These are phyloP conservation scores for Bombus consobrinus DNA, from an alignment of 1,140 invertebrate genomes.

Conservation along the genomic window DNA sequence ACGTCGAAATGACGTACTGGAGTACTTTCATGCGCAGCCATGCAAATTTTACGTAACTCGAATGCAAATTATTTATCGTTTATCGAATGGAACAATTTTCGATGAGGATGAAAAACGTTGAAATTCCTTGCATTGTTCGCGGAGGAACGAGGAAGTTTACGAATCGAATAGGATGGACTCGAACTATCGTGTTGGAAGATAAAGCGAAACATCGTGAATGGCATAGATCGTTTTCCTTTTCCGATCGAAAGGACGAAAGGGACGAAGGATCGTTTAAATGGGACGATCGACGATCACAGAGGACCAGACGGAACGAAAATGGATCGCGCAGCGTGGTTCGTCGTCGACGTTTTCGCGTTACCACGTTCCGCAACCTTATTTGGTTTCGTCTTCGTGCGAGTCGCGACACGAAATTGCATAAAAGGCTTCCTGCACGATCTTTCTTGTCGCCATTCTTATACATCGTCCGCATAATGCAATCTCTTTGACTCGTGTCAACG, in stretches of 20 bases:
- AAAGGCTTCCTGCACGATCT: conserved; percentile 36
- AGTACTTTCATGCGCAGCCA: background rate
- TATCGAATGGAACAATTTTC: background rate
- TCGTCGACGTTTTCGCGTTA: conserved; percentile 20
- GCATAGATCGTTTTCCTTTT: background rate
- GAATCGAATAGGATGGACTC: background rate
- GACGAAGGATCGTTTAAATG: background rate
- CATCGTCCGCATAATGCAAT: background rate
- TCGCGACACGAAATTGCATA: conserved; percentile 42
- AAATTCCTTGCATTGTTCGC: background rate
- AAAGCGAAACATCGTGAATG: background rate
- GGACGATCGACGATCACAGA: background rate
- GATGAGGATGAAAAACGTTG: background rate
- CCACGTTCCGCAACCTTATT: conserved; percentile 30
- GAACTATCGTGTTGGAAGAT: no score
- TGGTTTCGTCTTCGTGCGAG: conserved; percentile 47
- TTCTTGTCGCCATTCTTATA: conserved; percentile 1
- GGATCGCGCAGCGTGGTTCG: conserved; percentile 23
- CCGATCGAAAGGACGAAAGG: background rate
- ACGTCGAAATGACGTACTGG: background rate
- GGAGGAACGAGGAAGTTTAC: background rate
- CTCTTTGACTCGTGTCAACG: conserved; percentile 2
- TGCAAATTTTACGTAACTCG: conserved; percentile 5
- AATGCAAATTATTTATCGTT: background rate
- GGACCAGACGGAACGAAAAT: background rate